Evolutionary conservation across 2,888 invertebrate species (phyloP).

Genomic region (Mythimna vitellina): DNA sequence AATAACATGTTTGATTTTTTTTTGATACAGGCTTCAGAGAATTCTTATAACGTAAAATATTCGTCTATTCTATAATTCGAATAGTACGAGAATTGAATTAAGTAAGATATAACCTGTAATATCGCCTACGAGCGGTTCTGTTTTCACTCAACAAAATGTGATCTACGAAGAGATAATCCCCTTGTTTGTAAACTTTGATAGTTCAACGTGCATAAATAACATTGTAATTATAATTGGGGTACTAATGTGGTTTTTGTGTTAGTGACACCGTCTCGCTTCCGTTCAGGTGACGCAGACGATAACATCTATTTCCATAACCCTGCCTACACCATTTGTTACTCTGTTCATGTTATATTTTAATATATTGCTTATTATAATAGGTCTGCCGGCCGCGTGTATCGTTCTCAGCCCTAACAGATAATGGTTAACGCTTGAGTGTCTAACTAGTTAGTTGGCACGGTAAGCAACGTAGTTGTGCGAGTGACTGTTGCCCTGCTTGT

Average conservation of each 20-base stretch:
- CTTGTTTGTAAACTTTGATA: conserved; percentile 70
- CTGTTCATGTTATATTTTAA: conserved; percentile 69
- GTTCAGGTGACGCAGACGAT: conserved; percentile 87
- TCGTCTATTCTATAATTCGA: conserved; percentile 44
- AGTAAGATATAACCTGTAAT: conserved; percentile 5
- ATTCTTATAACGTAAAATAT: conserved; percentile 50
- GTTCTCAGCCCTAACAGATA: conserved; percentile 73
- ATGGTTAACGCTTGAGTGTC: conserved; percentile 71
- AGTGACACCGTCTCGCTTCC: conserved; percentile 80
- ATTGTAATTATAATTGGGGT: conserved; percentile 76
- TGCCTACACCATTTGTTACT: conserved; percentile 81
- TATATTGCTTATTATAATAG: conserved; percentile 43
- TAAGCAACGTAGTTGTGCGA: too few relatives aligned
- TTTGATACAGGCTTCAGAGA: conserved; percentile 67
- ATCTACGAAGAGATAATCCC: conserved; percentile 57
- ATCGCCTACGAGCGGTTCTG: conserved; percentile 15
- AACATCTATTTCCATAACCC: conserved; percentile 75
- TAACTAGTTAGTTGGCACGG: too few relatives aligned
- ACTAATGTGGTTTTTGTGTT: conserved; percentile 89
- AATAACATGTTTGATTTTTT: conserved; percentile 67
- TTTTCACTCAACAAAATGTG: conserved; percentile 54
- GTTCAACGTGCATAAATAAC: conserved; percentile 72
- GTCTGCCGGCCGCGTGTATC: conserved; percentile 39
- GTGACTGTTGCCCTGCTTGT: too few relatives aligned
- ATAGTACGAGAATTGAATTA: conserved; percentile 14